Percentiles rank a stretch among this genome's conserved stretches.
Evolutionary conservation across 1,140 invertebrate genomes (phyloP).

Genomic region (Drosophila mojavensis): DNA sequence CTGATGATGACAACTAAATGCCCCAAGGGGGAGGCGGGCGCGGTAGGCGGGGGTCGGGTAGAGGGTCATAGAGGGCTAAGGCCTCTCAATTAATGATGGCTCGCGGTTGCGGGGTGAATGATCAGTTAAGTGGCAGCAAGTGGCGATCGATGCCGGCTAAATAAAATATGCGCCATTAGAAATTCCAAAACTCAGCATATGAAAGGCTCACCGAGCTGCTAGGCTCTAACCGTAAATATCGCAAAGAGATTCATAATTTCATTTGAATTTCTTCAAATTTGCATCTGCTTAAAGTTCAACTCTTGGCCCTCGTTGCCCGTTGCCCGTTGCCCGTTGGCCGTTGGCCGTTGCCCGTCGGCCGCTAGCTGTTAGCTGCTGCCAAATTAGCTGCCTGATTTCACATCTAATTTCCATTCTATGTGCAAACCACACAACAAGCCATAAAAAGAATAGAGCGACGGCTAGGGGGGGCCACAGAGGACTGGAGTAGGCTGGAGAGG

Average conservation of each 20-base stretch:
- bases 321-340: conserved; percentile 27
- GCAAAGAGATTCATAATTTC: conserved; percentile 37
- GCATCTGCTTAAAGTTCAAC: conserved; percentile 54
- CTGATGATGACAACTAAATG: conserved; percentile 13
- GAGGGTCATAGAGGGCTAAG: neutral
- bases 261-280: conserved; percentile 42
- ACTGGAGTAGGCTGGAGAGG: neutral
- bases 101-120: conserved; percentile 56
- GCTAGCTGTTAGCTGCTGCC: conserved; percentile 12
- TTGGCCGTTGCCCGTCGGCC: neutral
- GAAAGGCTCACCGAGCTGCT: neutral
- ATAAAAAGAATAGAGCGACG: neutral
- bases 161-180: conserved; percentile 22
- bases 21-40: neutral
- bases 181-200: conserved; percentile 1
- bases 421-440: conserved; percentile 6
- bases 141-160: conserved; percentile 22
- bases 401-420: conserved; percentile 58
- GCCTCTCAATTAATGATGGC: conserved; percentile 35
- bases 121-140: conserved; percentile 65
- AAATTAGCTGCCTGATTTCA: conserved; percentile 44
- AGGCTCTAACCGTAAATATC: conserved; percentile 49
- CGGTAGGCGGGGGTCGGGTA: conserved; percentile 18
- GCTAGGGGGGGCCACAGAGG: neutral
- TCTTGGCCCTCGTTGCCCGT: conserved; percentile 17